Evolutionary conservation across 2,113 vertebrate species (phyloP).

Genomic region (Cairina moschata): DNA sequence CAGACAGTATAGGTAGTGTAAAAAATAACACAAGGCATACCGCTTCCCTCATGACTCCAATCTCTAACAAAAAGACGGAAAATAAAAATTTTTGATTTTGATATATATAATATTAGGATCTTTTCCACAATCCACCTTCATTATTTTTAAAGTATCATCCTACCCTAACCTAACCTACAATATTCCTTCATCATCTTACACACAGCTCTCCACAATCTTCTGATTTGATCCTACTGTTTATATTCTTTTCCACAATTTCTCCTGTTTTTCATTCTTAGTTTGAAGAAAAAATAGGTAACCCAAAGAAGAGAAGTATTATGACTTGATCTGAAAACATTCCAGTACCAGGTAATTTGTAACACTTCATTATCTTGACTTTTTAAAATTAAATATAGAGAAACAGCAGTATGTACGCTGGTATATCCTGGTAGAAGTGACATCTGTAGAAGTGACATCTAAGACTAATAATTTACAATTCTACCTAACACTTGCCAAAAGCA

Average conservation of each 20-base stretch:
- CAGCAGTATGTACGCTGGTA: background rate
- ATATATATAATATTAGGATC: background rate
- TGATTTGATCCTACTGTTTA: background rate
- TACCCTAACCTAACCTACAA: background rate
- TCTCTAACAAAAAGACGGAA: background rate
- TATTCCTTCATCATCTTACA: background rate
- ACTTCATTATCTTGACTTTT: background rate
- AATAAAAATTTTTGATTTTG: background rate
- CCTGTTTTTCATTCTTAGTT: background rate
- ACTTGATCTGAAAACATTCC: background rate
- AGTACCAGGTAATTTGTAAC: background rate
- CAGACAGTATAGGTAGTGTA: background rate
- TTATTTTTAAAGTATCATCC: background rate
- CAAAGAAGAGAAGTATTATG: background rate
- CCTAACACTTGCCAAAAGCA: background rate
- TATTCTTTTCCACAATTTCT: background rate
- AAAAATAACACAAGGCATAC: background rate
- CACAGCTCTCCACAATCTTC: background rate
- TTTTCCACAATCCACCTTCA: background rate
- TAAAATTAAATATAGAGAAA: background rate
- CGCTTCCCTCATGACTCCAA: background rate
- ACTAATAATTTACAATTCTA: background rate
- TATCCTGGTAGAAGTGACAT: background rate
- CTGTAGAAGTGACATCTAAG: background rate
- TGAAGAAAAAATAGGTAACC: background rate